phyloP scores from a whole-genome alignment of 1,140 invertebrate genomes.

The Diploscapter pachys region DNA sequence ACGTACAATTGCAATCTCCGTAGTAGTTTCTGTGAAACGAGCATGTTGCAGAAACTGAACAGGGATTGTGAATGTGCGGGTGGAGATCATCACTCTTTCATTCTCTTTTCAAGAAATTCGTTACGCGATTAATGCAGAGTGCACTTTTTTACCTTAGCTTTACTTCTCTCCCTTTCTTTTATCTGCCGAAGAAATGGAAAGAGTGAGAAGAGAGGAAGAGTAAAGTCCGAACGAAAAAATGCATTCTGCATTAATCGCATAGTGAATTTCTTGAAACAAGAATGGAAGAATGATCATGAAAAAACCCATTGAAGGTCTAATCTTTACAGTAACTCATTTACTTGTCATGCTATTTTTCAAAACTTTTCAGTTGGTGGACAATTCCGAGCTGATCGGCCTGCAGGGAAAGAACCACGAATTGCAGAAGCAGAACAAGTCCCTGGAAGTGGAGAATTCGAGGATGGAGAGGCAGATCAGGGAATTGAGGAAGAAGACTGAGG shows the following conservation, averaged over 20 bases:
- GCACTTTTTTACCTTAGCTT: constrained; percentile 4
- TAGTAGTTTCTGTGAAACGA: too few relatives aligned
- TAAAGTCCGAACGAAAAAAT: too few relatives aligned
- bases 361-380: constrained; percentile 22
- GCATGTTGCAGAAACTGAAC: too few relatives aligned
- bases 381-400: constrained; percentile 15
- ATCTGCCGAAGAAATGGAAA: not conserved
- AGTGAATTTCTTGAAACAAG: not conserved
- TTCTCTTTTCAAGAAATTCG: too few relatives aligned
- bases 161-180: not conserved
- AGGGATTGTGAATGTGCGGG: too few relatives aligned
- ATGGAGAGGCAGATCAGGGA: not conserved
- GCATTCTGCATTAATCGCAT: not conserved
- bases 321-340: too few relatives aligned
- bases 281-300: too few relatives aligned
- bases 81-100: too few relatives aligned
- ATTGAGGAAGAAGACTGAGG: not conserved
- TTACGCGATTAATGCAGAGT: too few relatives aligned
- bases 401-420: constrained; percentile 1
- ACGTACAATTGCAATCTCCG: too few relatives aligned
- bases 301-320: too few relatives aligned
- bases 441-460: constrained; percentile 2
- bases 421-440: not conserved
- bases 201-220: too few relatives aligned
- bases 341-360: not conserved